Percentiles rank a stretch among this genome's conserved stretches.
These are phyloP conservation scores for Chitala chitala DNA, from an alignment of 2,113 vertebrate genomes.

Conservation along the genomic window DNA sequence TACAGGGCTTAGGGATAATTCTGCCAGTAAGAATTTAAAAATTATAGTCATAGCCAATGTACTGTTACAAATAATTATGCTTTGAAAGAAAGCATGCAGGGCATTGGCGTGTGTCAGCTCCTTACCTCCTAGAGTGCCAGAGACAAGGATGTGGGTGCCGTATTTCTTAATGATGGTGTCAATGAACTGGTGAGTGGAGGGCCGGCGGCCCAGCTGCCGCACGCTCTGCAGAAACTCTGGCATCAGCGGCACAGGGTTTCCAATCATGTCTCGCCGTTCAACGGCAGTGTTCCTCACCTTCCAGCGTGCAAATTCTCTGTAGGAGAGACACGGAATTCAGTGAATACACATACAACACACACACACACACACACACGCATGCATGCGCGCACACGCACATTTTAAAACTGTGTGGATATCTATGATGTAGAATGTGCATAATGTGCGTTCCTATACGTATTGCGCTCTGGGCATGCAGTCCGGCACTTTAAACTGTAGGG, in stretches of 20 bases:
- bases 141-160: slow-evolving; percentile 98
- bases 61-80: too few relatives aligned
- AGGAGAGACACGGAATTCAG: slow-evolving; percentile 27
- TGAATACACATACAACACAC: not conserved
- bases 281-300: slow-evolving; percentile 99
- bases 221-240: slow-evolving; percentile 96
- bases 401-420: too few relatives aligned
- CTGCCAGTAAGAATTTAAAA: too few relatives aligned
- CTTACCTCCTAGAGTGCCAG: slow-evolving; percentile 95
- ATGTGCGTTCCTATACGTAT: too few relatives aligned
- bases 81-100: not conserved
- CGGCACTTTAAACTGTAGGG: too few relatives aligned
- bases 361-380: not conserved
- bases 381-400: not conserved
- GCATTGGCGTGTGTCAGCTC: not conserved
- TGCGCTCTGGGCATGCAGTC: too few relatives aligned
- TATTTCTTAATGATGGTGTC: slow-evolving; percentile 99
- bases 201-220: slow-evolving; percentile 89
- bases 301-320: slow-evolving; percentile 99
- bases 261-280: slow-evolving; percentile 87
- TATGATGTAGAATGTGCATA: too few relatives aligned
- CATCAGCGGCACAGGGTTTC: slow-evolving; percentile 91
- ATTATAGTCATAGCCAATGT: too few relatives aligned
- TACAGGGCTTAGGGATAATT: too few relatives aligned
- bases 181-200: slow-evolving; percentile 94